Evolutionary conservation across 2,797 vertebrate genomes (phyloP).

Genomic region (Sebastes steindachneri): DNA sequence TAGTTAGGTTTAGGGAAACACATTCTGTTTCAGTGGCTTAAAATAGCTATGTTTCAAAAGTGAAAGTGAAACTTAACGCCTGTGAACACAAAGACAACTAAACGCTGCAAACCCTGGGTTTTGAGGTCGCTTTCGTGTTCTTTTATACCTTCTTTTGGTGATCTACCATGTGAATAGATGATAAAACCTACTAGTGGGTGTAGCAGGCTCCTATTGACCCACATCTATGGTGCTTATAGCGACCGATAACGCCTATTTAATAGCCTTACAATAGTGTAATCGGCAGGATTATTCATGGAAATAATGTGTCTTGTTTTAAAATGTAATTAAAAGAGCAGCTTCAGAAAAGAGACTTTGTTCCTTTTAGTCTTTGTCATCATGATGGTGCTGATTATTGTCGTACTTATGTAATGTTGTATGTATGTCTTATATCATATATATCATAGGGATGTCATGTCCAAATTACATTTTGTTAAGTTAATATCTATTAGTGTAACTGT

Average conservation of each 20-base stretch:
- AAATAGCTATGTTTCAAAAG: too few species aligned
- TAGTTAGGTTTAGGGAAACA: too few species aligned
- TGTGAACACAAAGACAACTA: too few species aligned
- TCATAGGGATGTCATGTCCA: not conserved
- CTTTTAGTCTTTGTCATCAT: not conserved
- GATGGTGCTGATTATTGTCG: not conserved
- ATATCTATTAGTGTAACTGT: not conserved
- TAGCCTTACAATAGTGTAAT: too few species aligned
- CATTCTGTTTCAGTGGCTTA: too few species aligned
- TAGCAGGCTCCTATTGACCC: fast-evolving
- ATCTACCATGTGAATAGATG: too few species aligned
- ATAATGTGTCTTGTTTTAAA: not conserved
- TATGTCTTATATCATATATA: not conserved
- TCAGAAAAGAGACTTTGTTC: not conserved
- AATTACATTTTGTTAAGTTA: not conserved
- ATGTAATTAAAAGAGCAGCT: not conserved
- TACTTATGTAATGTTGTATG: not conserved
- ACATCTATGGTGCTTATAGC: too few species aligned
- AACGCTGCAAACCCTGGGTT: too few species aligned
- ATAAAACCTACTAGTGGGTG: too few species aligned
- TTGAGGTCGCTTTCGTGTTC: fast-evolving
- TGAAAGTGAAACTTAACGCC: too few species aligned
- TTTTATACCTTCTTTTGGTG: too few species aligned
- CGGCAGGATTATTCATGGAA: not conserved
- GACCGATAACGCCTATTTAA: too few species aligned